These are phyloP conservation scores for Fragum fragum DNA, from an alignment of 2,888 invertebrate genomes.

Conservation along the genomic window DNA sequence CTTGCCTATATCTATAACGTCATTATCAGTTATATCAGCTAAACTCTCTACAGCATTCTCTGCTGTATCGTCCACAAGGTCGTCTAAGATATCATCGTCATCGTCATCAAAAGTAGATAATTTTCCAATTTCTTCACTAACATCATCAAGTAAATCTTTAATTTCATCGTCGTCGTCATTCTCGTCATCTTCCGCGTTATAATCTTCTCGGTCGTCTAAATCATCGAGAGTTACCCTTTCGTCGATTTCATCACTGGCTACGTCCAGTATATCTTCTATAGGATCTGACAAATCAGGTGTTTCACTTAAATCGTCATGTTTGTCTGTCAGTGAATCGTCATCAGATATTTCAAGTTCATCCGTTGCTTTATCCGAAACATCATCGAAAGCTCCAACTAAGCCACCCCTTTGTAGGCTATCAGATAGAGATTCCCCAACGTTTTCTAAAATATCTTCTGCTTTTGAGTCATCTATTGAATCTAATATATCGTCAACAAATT, in stretches of 20 bases:
- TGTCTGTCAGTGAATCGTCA: neutral
- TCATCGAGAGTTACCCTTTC: neutral
- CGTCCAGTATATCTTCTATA: conserved; percentile 4
- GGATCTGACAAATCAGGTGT: neutral
- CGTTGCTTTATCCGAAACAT: neutral
- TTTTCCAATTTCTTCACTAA: conserved; percentile 1
- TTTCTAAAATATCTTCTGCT: conserved; percentile 1
- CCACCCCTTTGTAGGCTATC: neutral
- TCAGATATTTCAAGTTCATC: neutral
- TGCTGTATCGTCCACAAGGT: neutral
- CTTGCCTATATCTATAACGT: neutral
- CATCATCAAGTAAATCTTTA: conserved; percentile 12
- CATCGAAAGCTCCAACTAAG: neutral
- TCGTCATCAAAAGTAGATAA: neutral
- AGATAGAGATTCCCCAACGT: neutral
- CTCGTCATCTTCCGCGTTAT: neutral
- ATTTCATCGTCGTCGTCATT: conserved; percentile 17
- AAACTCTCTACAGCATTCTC: neutral
- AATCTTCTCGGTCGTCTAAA: neutral
- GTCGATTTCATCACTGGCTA: neutral
- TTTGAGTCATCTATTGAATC: conserved; percentile 11
- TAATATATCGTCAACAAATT: conserved; percentile 15
- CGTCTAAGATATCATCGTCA: neutral
- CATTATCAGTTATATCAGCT: conserved; percentile 1
- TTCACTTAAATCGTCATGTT: neutral